Evolutionary conservation across 2,113 vertebrate genomes (phyloP).

Genomic region (Cyanocitta stelleri): DNA sequence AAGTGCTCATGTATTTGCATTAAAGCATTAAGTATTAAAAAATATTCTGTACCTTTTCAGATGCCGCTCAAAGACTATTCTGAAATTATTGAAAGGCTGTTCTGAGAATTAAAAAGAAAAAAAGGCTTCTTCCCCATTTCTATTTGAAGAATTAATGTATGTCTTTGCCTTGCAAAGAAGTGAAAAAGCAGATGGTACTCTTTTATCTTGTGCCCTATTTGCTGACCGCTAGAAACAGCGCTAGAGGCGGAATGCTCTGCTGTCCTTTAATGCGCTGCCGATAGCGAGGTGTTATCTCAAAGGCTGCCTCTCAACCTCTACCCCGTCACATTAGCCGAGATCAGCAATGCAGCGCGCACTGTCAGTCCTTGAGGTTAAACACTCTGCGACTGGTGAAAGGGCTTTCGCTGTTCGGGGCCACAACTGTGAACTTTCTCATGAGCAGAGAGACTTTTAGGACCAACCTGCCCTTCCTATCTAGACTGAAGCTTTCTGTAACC

Average conservation of each 20-base stretch:
- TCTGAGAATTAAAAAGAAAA: not conserved
- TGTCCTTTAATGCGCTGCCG: not conserved
- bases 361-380: slow-evolving; percentile 31
- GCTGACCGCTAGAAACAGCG: not conserved
- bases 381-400: slow-evolving; percentile 32
- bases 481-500: not conserved
- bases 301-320: slow-evolving; percentile 55
- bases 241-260: not conserved
- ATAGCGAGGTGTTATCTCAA: slow-evolving; percentile 26
- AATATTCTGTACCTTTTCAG: not conserved
- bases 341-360: not conserved
- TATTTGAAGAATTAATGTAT: not conserved
- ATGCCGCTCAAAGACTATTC: not conserved
- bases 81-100: not conserved
- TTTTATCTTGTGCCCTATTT: slow-evolving; percentile 12
- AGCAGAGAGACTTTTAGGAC: not conserved
- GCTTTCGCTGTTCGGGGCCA: slow-evolving; percentile 30
- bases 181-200: not conserved
- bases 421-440: slow-evolving; percentile 51
- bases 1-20: not conserved
- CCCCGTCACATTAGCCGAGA: not conserved
- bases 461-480: not conserved
- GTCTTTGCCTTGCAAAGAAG: not conserved
- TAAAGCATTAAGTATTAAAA: not conserved
- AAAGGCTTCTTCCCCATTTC: not conserved